Evolutionary conservation across 2,113 vertebrate genomes (phyloP).

Genomic region (Anolis carolinensis): DNA sequence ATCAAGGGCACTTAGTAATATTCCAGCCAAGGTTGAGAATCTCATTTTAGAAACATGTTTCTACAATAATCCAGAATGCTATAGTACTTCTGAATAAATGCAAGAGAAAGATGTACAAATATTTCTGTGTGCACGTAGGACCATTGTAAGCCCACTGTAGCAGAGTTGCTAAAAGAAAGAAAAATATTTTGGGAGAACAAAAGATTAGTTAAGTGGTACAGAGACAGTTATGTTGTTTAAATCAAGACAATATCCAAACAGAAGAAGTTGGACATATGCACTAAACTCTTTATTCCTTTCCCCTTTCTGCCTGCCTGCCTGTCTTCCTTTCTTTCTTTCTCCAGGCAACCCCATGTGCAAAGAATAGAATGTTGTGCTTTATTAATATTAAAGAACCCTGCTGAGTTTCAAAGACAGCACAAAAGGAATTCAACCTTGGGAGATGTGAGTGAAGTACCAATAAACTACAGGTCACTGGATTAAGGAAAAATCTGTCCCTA

Average conservation of each 20-base stretch:
- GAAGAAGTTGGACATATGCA: slow-evolving; percentile 6
- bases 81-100: not conserved
- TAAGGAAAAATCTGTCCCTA: not conserved
- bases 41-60: not conserved
- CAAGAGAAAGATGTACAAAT: not conserved
- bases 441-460: slow-evolving; percentile 28
- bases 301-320: not conserved
- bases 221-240: slow-evolving; percentile 50
- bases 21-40: not conserved
- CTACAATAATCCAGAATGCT: not conserved
- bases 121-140: not conserved
- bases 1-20: not conserved
- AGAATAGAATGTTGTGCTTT: slow-evolving; percentile 6
- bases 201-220: slow-evolving; percentile 58
- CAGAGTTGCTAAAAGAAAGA: slow-evolving; percentile 51
- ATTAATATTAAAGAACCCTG: slow-evolving; percentile 24
- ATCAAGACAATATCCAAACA: slow-evolving; percentile 43
- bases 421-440: slow-evolving; percentile 30
- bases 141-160: not conserved
- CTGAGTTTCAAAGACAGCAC: slow-evolving; percentile 39
- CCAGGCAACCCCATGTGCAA: not conserved
- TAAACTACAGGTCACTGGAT: slow-evolving; percentile 23
- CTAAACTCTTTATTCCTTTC: not conserved
- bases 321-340: not conserved
- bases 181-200: slow-evolving; percentile 21